These are phyloP conservation scores for Furcifer pardalis DNA, from an alignment of 2,797 vertebrate genomes.

Conservation along the genomic window DNA sequence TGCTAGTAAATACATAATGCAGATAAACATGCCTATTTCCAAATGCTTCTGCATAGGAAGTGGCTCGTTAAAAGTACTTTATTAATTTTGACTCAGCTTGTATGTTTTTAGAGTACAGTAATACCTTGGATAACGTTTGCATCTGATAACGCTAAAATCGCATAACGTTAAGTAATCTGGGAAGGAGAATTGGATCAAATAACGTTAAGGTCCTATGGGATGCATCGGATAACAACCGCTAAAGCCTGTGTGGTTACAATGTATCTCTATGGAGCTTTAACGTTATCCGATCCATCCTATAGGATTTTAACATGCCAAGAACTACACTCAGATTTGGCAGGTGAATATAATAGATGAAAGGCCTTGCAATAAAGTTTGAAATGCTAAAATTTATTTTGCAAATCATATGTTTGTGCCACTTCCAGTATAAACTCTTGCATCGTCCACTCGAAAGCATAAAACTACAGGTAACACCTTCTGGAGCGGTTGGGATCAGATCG, in stretches of 20 bases:
- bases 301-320: no score
- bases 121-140: no score
- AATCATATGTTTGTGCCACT: neutral
- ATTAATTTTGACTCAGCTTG: neutral
- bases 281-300: no score
- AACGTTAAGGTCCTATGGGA: no score
- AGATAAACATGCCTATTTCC: neutral
- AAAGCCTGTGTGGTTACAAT: no score
- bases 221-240: no score
- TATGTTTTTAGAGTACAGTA: neutral
- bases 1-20: neutral
- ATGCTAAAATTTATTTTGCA: neutral
- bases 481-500: no score
- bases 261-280: no score
- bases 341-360: no score
- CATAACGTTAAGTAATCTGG: no score
- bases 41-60: neutral
- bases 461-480: neutral
- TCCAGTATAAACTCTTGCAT: neutral
- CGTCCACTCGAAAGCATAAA: neutral
- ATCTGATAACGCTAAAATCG: no score
- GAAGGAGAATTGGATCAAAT: no score
- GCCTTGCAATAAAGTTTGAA: neutral
- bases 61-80: neutral
- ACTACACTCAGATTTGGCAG: neutral